These are phyloP conservation scores for Luperina nickerlii DNA, from an alignment of 2,888 invertebrate species.

Conservation along the genomic window DNA sequence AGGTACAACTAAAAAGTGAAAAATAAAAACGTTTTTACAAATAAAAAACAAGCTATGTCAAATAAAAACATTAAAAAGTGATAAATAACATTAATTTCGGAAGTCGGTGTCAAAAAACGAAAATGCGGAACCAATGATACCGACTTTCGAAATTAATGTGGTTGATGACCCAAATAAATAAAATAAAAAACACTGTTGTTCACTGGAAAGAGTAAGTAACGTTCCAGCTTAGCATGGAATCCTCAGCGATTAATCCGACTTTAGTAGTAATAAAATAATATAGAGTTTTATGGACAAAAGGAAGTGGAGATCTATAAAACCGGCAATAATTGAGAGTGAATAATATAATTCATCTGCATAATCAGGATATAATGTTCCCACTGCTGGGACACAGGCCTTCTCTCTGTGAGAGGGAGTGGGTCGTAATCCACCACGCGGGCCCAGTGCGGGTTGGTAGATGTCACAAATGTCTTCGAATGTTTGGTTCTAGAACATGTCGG, in stretches of 20 bases:
- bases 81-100: too few species aligned
- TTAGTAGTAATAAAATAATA: neutral
- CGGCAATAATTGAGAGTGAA: neutral
- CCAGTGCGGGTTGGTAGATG: neutral
- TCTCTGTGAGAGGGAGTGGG: neutral
- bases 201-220: neutral
- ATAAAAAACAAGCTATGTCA: too few species aligned
- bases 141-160: too few species aligned
- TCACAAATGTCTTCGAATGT: neutral
- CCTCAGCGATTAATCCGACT: neutral
- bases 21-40: too few species aligned
- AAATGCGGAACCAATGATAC: too few species aligned
- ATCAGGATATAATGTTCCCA: neutral
- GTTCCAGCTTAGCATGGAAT: neutral
- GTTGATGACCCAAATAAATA: too few species aligned
- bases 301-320: neutral
- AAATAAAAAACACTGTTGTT: too few species aligned
- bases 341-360: neutral
- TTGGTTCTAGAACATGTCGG: neutral
- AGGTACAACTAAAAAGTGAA: too few species aligned
- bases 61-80: too few species aligned
- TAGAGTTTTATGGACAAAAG: neutral
- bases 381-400: neutral
- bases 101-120: too few species aligned
- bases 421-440: neutral